These are phyloP conservation scores for Petrophora chlorosata DNA, from an alignment of 2,888 invertebrate genomes.

Conservation along the genomic window DNA sequence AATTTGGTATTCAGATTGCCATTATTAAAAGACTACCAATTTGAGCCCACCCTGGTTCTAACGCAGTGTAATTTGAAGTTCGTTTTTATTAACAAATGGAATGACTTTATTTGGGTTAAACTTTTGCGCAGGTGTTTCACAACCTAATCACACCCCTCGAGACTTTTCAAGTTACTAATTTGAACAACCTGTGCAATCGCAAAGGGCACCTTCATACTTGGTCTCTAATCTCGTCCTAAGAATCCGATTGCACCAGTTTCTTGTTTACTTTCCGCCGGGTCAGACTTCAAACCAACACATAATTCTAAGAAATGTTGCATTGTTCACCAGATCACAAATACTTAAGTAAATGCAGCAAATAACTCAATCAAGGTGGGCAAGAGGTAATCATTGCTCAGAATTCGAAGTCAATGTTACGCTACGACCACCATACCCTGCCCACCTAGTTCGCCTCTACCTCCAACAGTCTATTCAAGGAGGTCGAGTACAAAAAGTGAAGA, in stretches of 20 bases:
- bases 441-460: constrained; percentile 39
- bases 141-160: not conserved
- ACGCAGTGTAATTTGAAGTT: constrained; percentile 10
- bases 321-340: constrained; percentile 38
- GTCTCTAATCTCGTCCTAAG: not conserved
- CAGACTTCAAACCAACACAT: constrained; percentile 22
- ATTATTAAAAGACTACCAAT: constrained; percentile 59
- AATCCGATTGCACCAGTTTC: constrained; percentile 14
- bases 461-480: constrained; percentile 32
- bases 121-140: constrained; percentile 5
- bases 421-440: constrained; percentile 40
- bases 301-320: constrained; percentile 38
- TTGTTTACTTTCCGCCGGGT: constrained; percentile 1
- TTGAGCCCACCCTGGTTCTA: constrained; percentile 55
- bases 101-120: constrained; percentile 25
- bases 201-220: not conserved
- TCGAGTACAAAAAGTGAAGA: constrained; percentile 48
- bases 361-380: constrained; percentile 46
- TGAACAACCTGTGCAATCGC: not conserved
- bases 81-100: constrained; percentile 9
- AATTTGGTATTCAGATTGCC: constrained; percentile 59
- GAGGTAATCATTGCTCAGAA: constrained; percentile 38
- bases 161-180: too few species aligned
- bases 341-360: constrained; percentile 45
- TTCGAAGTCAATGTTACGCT: constrained; percentile 40